phyloP scores from a whole-genome alignment of 1,140 invertebrate genomes.

The Trachelipus rathkii region DNA sequence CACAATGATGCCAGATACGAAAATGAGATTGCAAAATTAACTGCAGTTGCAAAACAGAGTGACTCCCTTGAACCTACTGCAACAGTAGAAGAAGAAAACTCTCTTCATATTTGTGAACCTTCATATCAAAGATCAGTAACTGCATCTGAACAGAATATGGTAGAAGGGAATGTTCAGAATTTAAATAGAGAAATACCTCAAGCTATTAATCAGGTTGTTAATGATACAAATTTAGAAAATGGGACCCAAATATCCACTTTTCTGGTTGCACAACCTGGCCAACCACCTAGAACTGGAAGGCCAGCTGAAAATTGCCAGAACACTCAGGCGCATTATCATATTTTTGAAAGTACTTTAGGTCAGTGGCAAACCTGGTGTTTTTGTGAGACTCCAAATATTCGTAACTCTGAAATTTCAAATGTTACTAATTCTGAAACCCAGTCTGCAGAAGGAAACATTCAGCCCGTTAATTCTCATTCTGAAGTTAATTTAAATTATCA shows the following conservation, averaged over 20 bases:
- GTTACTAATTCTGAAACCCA: neutral
- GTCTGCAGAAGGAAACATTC: neutral
- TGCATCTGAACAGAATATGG: slow-evolving; percentile 5
- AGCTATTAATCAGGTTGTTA: slow-evolving; percentile 18
- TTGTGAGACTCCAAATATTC: slow-evolving; percentile 37
- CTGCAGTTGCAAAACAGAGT: neutral
- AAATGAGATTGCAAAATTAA: slow-evolving; percentile 10
- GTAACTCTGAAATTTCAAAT: neutral
- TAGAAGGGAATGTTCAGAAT: slow-evolving; percentile 20
- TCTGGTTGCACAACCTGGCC: slow-evolving; percentile 35
- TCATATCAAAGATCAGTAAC: neutral
- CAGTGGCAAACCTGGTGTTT: slow-evolving; percentile 45
- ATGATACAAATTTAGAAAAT: slow-evolving; percentile 22
- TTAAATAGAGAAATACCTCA: slow-evolving; percentile 18
- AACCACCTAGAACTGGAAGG: slow-evolving; percentile 33
- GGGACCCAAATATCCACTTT: slow-evolving; percentile 32
- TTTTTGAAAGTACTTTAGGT: slow-evolving; percentile 35
- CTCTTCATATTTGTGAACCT: neutral
- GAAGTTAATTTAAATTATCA: too few species aligned
- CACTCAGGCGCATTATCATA: slow-evolving; percentile 37
- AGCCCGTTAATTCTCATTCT: too few species aligned
- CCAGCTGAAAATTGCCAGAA: slow-evolving; percentile 43
- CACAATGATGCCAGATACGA: slow-evolving; percentile 29
- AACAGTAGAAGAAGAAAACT: neutral
- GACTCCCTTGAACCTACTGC: neutral